Evolutionary conservation across 2,888 invertebrate species (phyloP).

Genomic region (Acrocyrtus sp.): DNA sequence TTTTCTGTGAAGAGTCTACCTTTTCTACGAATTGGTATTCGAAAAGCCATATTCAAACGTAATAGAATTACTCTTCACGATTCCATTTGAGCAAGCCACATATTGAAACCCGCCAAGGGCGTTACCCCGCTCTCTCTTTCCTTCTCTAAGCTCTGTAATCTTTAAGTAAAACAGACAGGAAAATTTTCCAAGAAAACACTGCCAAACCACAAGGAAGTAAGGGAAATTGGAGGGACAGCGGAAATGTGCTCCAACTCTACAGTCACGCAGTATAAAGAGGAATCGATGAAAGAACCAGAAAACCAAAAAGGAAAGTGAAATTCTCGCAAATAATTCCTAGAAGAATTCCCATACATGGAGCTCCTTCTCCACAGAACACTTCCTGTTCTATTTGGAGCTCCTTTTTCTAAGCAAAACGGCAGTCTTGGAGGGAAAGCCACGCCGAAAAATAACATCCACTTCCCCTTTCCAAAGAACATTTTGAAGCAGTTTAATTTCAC

Average conservation of each 20-base stretch:
- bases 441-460: constrained; percentile 24
- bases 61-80: too few species aligned
- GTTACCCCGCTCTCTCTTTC: too few species aligned
- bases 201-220: constrained; percentile 38
- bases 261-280: neutral
- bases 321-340: neutral
- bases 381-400: neutral
- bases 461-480: constrained; percentile 39
- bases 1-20: too few species aligned
- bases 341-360: neutral
- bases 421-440: neutral
- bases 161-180: too few species aligned
- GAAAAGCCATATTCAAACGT: too few species aligned
- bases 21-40: too few species aligned
- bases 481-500: constrained; percentile 53
- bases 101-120: too few species aligned
- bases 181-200: too few species aligned
- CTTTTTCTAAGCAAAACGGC: neutral
- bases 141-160: too few species aligned
- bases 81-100: too few species aligned
- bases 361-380: neutral
- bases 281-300: neutral
- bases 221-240: constrained; percentile 43
- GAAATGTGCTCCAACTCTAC: constrained; percentile 17
- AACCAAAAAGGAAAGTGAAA: neutral